These are phyloP conservation scores for Loripinus fragilis DNA, from an alignment of 2,888 invertebrate species.

Conservation along the genomic window DNA sequence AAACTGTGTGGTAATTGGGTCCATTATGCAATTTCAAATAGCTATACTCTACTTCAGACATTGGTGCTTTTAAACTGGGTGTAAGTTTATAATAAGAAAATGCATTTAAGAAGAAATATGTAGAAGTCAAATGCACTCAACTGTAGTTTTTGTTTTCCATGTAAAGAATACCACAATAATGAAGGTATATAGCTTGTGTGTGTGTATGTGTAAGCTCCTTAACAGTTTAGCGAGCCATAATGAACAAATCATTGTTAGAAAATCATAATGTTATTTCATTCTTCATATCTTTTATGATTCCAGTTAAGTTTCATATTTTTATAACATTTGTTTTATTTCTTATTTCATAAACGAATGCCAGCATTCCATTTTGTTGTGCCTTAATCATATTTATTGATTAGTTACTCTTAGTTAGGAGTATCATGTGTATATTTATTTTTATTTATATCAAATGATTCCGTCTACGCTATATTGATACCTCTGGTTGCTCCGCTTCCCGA, in stretches of 20 bases:
- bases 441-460: not conserved
- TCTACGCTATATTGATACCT: conserved; percentile 22
- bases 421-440: not conserved
- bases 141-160: no score
- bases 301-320: conserved; percentile 17
- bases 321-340: not conserved
- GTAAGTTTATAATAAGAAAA: no score
- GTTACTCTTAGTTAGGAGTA: not conserved
- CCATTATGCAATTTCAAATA: no score
- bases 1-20: no score
- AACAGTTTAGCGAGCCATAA: conserved; percentile 4
- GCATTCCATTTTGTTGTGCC: conserved; percentile 4
- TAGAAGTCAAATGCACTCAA: no score
- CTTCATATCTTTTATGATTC: conserved; percentile 1
- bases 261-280: not conserved
- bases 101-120: no score
- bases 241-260: conserved; percentile 1
- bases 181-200: no score
- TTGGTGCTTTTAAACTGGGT: no score
- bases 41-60: no score
- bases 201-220: no score
- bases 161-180: no score
- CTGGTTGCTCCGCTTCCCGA: conserved; percentile 36
- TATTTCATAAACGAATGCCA: not conserved
- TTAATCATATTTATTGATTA: conserved; percentile 2